Conservation (phyloP, 2,888 invertebrate species). For the Eilema griseolum region DNA sequence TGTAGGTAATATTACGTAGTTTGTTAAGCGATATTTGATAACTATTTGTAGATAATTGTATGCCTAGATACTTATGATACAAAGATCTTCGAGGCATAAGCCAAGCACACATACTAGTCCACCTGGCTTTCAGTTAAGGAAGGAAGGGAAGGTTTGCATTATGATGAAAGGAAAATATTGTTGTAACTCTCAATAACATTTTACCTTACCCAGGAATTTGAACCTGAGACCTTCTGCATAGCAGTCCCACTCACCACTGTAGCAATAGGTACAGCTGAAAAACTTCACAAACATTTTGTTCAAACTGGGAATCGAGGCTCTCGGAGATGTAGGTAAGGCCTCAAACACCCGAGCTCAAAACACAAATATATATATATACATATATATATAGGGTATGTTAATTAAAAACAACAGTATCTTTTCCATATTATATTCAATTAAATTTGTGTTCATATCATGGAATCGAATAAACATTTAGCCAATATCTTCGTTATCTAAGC, state of each 20-base stretch:
- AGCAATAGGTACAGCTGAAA: no score
- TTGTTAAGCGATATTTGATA: not conserved
- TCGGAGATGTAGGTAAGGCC: not conserved
- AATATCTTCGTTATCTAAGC: constrained; percentile 80
- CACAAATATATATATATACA: not conserved
- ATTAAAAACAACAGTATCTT: constrained; percentile 60
- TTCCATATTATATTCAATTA: constrained; percentile 82
- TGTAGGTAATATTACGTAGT: not conserved
- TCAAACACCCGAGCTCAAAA: not conserved
- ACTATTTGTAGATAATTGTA: not conserved
- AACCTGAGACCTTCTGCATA: no score
- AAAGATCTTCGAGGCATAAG: not conserved
- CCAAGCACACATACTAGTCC: not conserved
- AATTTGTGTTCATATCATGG: constrained; percentile 84
- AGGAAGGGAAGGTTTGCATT: no score
- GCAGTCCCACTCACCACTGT: no score
- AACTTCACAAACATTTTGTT: not conserved
- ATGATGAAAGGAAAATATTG: no score
- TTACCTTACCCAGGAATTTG: no score
- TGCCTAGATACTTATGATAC: not conserved
- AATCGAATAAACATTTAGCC: constrained; percentile 86
- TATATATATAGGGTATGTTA: not conserved
- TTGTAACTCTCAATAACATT: no score
- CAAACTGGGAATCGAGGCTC: no score
- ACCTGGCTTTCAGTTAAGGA: no score